Conservation (phyloP, 2,113 vertebrate species). For the Donacobius atricapilla region DNA sequence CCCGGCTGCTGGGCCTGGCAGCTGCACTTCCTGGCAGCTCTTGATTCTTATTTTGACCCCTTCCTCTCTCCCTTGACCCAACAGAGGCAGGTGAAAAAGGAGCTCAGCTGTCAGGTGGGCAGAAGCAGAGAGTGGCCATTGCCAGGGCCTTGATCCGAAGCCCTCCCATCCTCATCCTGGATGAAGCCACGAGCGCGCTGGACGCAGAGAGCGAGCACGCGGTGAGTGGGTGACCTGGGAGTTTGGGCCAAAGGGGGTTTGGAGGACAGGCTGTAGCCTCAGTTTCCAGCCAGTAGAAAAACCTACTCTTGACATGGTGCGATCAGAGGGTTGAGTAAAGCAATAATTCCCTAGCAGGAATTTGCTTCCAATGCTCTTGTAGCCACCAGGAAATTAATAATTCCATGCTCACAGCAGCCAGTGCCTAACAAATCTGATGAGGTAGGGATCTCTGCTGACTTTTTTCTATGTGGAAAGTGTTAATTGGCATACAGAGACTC, state of each 20-base stretch:
- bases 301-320: not conserved
- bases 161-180: conserved; percentile 88
- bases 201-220: conserved; percentile 91
- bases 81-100: conserved; percentile 94
- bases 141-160: conserved; percentile 89
- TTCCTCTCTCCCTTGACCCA: not conserved
- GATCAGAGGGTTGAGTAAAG: not conserved
- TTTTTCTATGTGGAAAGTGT: not conserved
- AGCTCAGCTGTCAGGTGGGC: conserved; percentile 90
- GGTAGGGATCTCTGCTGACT: not conserved
- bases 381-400: not conserved
- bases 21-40: not conserved
- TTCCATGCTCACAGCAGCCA: not conserved
- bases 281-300: not conserved
- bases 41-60: not conserved
- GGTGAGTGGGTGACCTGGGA: conserved; percentile 62
- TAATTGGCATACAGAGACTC: not conserved
- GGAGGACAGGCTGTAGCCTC: not conserved
- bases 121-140: conserved; percentile 95
- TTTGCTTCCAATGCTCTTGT: not conserved
- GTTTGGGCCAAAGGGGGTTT: not conserved
- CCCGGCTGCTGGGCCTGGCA: not conserved
- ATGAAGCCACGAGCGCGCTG: conserved; percentile 93
- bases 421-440: not conserved
- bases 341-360: not conserved